These are phyloP conservation scores for Noctua janthina DNA, from an alignment of 2,888 invertebrate genomes.

Conservation along the genomic window DNA sequence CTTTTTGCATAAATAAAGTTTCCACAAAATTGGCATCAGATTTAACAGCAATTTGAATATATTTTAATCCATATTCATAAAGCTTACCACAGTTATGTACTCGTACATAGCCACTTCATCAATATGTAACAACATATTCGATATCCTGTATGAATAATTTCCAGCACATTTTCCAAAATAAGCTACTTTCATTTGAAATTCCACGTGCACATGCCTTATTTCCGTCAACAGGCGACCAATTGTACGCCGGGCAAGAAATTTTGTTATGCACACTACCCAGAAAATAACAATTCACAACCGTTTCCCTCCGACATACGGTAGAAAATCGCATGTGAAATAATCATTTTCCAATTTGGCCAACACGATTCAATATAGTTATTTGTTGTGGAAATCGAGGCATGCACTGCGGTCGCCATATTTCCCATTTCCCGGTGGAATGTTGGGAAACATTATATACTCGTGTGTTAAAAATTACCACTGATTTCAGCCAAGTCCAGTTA, in stretches of 20 bases:
- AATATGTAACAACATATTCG: conserved; percentile 51
- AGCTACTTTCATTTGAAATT: conserved; percentile 67
- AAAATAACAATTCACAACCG: conserved; percentile 46
- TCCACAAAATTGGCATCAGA: conserved; percentile 15
- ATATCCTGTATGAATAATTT: conserved; percentile 63
- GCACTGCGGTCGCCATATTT: conserved; percentile 73
- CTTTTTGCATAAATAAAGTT: conserved; percentile 4
- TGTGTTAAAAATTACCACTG: conserved; percentile 61
- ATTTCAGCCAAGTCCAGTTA: conserved; percentile 35
- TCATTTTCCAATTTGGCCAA: conserved; percentile 52
- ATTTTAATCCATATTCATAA: conserved; percentile 28
- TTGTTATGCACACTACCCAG: conserved; percentile 55
- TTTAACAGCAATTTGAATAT: conserved; percentile 19
- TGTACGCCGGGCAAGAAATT: conserved; percentile 63
- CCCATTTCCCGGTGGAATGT: conserved; percentile 69
- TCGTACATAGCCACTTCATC: conserved; percentile 23
- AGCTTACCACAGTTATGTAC: conserved; percentile 4
- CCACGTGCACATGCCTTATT: conserved; percentile 73
- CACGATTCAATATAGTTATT: conserved; percentile 71
- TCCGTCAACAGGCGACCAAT: conserved; percentile 73
- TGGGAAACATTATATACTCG: conserved; percentile 60
- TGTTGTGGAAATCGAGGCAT: conserved; percentile 70
- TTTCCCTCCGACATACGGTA: conserved; percentile 43
- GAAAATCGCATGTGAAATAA: conserved; percentile 47
- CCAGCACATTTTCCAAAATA: conserved; percentile 61